A percentile compares a stretch with the other conserved stretches of the same genome.
Conservation (phyloP, 2,888 invertebrate genomes). For the Ryuthela nishihirai region DNA sequence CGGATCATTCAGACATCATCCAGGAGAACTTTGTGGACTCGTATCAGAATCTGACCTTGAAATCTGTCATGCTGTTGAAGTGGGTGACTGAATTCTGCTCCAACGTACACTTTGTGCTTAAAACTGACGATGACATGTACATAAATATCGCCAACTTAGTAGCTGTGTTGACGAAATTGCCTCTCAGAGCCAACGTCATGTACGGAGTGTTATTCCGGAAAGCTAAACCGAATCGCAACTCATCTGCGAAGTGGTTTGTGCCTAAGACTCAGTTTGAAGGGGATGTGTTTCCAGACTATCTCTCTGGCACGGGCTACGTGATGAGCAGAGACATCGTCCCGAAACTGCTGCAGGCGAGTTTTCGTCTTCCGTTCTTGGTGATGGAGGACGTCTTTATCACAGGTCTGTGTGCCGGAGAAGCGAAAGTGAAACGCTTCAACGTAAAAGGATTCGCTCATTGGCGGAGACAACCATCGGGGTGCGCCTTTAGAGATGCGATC, state of each 20-base stretch:
- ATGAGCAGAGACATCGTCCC: slow-evolving; percentile 65
- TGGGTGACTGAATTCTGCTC: slow-evolving; percentile 39
- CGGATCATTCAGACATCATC: slow-evolving; percentile 31
- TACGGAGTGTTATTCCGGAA: slow-evolving; percentile 74
- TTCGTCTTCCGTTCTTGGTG: slow-evolving; percentile 48
- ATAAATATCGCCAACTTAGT: slow-evolving; percentile 70
- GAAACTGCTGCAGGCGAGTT: slow-evolving; percentile 63
- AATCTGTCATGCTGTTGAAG: slow-evolving; percentile 38
- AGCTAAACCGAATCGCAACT: slow-evolving; percentile 68
- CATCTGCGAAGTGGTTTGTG: slow-evolving; percentile 75
- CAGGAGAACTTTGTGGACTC: slow-evolving; percentile 40
- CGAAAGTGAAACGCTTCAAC: slow-evolving; percentile 10
- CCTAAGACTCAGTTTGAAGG: slow-evolving; percentile 73
- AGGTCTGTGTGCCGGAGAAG: slow-evolving; percentile 24
- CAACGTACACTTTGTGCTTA: slow-evolving; percentile 61
- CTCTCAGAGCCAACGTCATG: slow-evolving; percentile 52
- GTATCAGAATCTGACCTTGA: slow-evolving; percentile 40
- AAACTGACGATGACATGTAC: slow-evolving; percentile 84
- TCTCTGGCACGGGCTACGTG: slow-evolving; percentile 76
- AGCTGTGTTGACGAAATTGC: slow-evolving; percentile 40
- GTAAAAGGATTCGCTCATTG: slow-evolving; percentile 26
- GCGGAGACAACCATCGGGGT: slow-evolving; percentile 15
- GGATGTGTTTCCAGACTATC: slow-evolving; percentile 69
- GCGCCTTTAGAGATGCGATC: slow-evolving; percentile 31
- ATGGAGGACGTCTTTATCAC: slow-evolving; percentile 39